Evolutionary conservation across 2,113 vertebrate species (phyloP).

Genomic region (Anarhynchus alexandrinus): DNA sequence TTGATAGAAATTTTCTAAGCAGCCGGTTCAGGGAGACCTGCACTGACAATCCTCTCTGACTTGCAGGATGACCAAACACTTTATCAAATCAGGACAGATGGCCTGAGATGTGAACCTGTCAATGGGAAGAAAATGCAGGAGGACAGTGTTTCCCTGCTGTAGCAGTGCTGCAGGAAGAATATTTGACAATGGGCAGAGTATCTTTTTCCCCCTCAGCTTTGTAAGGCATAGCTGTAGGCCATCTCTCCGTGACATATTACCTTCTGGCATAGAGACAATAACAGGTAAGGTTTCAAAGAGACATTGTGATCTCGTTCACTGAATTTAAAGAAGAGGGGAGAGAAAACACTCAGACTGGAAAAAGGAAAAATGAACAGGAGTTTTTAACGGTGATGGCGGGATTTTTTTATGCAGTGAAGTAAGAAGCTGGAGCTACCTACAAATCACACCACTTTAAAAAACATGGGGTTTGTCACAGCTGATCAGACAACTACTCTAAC

Average conservation of each 20-base stretch:
- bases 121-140: constrained; percentile 65
- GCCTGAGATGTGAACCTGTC: constrained; percentile 73
- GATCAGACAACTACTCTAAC: not conserved
- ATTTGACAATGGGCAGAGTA: constrained; percentile 77
- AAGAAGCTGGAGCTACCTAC: not conserved
- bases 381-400: not conserved
- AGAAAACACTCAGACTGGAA: not conserved
- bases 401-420: not conserved
- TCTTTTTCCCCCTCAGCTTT: constrained; percentile 63
- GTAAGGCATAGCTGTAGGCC: constrained; percentile 73
- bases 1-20: constrained; percentile 7
- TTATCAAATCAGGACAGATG: constrained; percentile 74
- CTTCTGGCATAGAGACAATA: constrained; percentile 59
- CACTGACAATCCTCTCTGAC: constrained; percentile 76
- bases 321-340: not conserved
- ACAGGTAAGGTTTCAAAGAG: constrained; percentile 47
- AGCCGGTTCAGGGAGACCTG: constrained; percentile 28
- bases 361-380: not conserved
- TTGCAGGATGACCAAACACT: constrained; percentile 81
- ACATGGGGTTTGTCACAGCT: not conserved
- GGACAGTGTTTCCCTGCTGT: constrained; percentile 58
- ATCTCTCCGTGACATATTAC: constrained; percentile 75
- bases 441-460: not conserved
- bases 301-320: constrained; percentile 2
- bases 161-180: constrained; percentile 35